Evolutionary conservation across 2,797 vertebrate species (phyloP), one percentile per base, ranked within the genome.

Genomic region (Sciurus carolinensis): DNA sequence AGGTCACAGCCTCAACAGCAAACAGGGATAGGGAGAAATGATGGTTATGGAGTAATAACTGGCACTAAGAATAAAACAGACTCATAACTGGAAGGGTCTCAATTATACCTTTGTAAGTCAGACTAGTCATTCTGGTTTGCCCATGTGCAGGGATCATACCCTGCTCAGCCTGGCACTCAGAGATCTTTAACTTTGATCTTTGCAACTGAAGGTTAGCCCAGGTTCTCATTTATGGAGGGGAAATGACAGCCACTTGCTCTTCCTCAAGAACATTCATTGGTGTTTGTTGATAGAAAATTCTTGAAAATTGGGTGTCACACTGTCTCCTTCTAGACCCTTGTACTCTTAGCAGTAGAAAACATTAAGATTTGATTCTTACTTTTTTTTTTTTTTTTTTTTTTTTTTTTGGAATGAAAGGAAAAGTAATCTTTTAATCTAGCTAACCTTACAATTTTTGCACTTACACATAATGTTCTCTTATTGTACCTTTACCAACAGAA

Each of bases 111-210:
- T 86, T 73, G 77, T n/a, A 88, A 92, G 66, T 91, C 94, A 95
- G 59, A 91, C 94, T 33, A 62, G 92, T 88, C 90, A 26, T 91
- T 97, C 96, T 92, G 94, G 94, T 97, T 92, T 83, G 94, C 36
- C 64, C 66, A 66, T 95, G 76, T 39, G 44, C 13, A 69, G 76
- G 0, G 54, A 66, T 66, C 69, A 81, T n/a, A 75, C 52, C 30
- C 90, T 17, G 30, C 28, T 85, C 54, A 81, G 80, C 44, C 33
- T 62, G 66, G 67, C 80, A 52, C 75, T 95, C 79, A 62, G 2
- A 36, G 79, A 76, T 66, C 72, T 15, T 77, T 57, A 59, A n/a
- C 54, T 72, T 84, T 72, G 72, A 90, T 95, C 79, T 80, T 90
- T 64, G 76, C 66, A 81, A 66, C 69, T 76, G 81, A 92, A 71